Base-by-base conservation (phyloP, 53 echinoderm and acorn worm species). In the Echinarachnius parma region DNA sequence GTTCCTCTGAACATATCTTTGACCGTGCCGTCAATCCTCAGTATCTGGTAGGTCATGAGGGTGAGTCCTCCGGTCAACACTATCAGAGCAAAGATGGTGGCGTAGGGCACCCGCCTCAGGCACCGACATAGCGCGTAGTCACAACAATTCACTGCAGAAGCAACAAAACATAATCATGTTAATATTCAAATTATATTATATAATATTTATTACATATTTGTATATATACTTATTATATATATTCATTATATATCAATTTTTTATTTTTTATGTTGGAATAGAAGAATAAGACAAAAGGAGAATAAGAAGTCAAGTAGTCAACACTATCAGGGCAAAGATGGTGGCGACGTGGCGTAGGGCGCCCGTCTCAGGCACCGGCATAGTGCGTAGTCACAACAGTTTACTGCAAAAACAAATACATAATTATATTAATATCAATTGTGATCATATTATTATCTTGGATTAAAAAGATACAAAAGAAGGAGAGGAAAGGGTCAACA, bases 321-420 rank as follows among this genome's bases (percentile, higher is more conserved):
- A n/a, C n/a, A 92, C 75, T 2, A 92, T 45, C 31, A 81, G 75
- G 28, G 92, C 92, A 31, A 92, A 87, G 30, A 92, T 48, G 48
- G 92, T 92, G 20, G n/a, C n/a, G n/a, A n/a, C n/a, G n/a, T n/a
- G n/a, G 86, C 92, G 34, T 92, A 92, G 7, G 92, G 92, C 35
- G 88, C 92, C 30, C 92, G 78, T 46, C 82, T 67, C 19, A 92
- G 60, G 62, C 87, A 88, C 27, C 88, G 78, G 45, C 92, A 92
- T 55, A 88, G 30, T 8, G 87, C 92, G 60, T 83, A 87, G 64
- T 92, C 92, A 53, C 92, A 92, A 52, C 92, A 92, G 26, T 72
- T 72, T 14, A 72, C 74, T 72, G 74, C 3, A 69, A 19, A 27
- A n/a, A n/a, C n/a, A n/a, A n/a, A n/a, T n/a, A n/a, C n/a, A n/a